phyloP scores from a whole-genome alignment of 2,113 vertebrate genomes.

The Rhipidura dahli region DNA sequence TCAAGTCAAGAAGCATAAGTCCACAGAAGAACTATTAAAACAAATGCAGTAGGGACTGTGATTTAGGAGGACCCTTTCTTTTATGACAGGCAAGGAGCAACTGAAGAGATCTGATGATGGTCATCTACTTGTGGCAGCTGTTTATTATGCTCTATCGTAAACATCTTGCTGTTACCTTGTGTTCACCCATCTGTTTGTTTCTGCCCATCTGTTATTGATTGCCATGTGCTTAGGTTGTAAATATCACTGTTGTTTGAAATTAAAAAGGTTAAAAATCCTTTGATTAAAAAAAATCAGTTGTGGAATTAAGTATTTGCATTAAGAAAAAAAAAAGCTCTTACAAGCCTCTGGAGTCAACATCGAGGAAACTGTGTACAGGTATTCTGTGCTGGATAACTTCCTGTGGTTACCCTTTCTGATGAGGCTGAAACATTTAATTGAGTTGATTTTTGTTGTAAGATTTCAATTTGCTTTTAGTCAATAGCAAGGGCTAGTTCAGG shows the following conservation, averaged over 20 bases:
- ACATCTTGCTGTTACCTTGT: constrained; percentile 27
- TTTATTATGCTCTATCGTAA: background rate
- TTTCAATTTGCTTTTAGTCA: background rate
- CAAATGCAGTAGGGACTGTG: background rate
- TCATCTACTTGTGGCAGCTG: constrained; percentile 20
- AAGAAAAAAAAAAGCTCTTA: background rate
- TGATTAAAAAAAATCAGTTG: background rate
- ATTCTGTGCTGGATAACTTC: background rate
- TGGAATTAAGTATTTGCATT: background rate
- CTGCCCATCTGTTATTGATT: constrained; percentile 33
- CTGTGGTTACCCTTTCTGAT: background rate
- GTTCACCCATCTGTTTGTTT: constrained; percentile 35
- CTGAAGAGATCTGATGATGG: background rate
- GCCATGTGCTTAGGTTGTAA: background rate
- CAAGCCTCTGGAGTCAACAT: background rate
- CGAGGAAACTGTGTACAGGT: background rate
- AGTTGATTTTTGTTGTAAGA: background rate
- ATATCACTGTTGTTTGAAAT: background rate
- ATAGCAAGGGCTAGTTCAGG: background rate
- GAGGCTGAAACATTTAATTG: background rate
- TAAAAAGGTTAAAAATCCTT: background rate
- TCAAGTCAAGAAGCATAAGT: background rate
- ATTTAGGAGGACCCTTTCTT: background rate
- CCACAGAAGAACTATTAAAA: background rate
- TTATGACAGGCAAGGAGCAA: background rate